Base-by-base conservation (phyloP, 2,113 vertebrate species). In the Sinocyclocheilus maitianheensis region DNA sequence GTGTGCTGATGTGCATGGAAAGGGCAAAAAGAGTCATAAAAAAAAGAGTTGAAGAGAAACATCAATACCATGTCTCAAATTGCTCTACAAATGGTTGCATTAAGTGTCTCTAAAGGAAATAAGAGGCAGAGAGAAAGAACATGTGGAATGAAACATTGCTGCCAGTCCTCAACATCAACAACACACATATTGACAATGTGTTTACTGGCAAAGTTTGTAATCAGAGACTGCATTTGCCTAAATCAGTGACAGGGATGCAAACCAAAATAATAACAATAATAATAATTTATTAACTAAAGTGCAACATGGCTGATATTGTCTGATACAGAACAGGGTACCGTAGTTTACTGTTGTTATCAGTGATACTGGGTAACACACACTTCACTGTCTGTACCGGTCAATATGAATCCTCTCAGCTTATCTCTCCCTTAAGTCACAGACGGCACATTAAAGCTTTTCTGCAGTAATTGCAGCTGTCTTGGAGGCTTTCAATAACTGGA, bases 41-140 rank as follows among this genome's bases (percentile, higher is more conserved):
- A 5, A 55, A 3, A 48, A 58, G 48, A 58, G 30, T 7, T 58
- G 16, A 58, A 34, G 76, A 58, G 51, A 77, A 87, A 85, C 84
- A 89, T 87, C 88, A 85, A 89, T 87, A 75, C n/a, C 43, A 58
- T 51, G 62, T 83, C 83, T 85, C 88, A 85, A 85, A 85, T 69
- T 74, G 83, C 75, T 1, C 51, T 74, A 80, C 86, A 83, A 89
- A 83, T 87, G 83, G 55, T 55, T 16, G 65, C 58, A 74, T 76
- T 62, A 84, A 65, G 51, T 76, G 60, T 58, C 83, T 62, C 76
- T 78, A 22, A 78, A 78, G 51, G 53, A 37, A 78, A 84, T 77
- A 84, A 63, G 46, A 84, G 60, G 48, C 12, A 16, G 83, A 46
- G 67, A 46, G 46, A 67, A 53, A 77, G 20, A 78, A 18, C 55